Percentiles rank a stretch among this genome's conserved stretches.
Conservation (phyloP, 2,113 vertebrate genomes). For the Ameiurus melas region DNA sequence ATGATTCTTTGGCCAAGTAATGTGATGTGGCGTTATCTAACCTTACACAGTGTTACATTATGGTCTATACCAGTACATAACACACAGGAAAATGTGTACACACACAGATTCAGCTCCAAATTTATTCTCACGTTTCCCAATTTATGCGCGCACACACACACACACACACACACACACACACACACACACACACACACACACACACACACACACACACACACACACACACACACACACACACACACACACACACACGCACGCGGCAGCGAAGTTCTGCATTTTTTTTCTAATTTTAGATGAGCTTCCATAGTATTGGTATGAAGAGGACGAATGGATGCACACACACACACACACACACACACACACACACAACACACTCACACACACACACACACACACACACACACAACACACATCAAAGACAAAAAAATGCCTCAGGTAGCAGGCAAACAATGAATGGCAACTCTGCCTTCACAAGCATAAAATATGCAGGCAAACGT, state of each 20-base stretch:
- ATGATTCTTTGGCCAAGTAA: slow-evolving; percentile 10
- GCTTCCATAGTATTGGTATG: background rate
- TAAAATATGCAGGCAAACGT: slow-evolving; percentile 39
- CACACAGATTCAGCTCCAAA: background rate
- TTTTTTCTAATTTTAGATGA: background rate
- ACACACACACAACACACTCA: background rate
- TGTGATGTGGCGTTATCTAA: slow-evolving; percentile 15
- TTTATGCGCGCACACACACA: slow-evolving; percentile 1
- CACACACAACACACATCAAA: slow-evolving; percentile 23
- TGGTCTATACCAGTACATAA: slow-evolving; percentile 1
- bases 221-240: background rate
- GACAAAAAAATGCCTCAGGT: slow-evolving; percentile 47
- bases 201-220: background rate
- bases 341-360: background rate
- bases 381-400: slow-evolving; percentile 10
- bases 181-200: background rate
- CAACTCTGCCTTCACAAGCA: slow-evolving; percentile 47
- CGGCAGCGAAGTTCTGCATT: background rate
- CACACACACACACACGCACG: slow-evolving; percentile 9
- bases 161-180: background rate
- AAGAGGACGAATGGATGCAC: background rate
- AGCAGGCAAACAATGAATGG: slow-evolving; percentile 62
- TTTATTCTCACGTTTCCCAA: background rate
- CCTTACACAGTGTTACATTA: slow-evolving; percentile 23
- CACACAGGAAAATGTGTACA: slow-evolving; percentile 11